phyloP scores from a whole-genome alignment of 1,140 invertebrate genomes.

The Lordiphosa mommai region DNA sequence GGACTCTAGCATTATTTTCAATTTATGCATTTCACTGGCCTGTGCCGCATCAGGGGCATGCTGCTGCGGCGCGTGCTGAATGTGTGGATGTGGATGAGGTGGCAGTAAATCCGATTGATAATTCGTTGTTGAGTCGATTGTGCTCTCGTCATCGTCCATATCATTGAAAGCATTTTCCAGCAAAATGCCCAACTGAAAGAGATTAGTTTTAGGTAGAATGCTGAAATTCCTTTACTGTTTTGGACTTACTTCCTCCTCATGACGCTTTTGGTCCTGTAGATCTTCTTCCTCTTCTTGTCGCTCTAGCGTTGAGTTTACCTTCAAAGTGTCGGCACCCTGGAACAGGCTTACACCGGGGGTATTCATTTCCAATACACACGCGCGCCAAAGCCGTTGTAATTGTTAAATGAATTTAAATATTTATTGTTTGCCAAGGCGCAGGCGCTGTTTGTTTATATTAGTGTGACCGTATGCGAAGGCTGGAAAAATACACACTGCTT shows the following conservation, averaged over 20 bases:
- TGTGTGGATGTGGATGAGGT: conserved; percentile 1
- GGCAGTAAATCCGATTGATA: conserved; percentile 50
- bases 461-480: no score
- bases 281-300: conserved; percentile 82
- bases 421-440: conserved; percentile 24
- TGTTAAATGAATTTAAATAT: conserved; percentile 33
- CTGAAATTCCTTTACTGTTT: conserved; percentile 3
- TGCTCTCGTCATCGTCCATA: conserved; percentile 82
- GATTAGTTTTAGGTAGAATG: not conserved
- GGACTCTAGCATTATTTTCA: conserved; percentile 63
- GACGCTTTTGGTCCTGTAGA: conserved; percentile 82
- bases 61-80: conserved; percentile 5
- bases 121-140: conserved; percentile 64
- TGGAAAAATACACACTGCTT: no score
- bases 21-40: conserved; percentile 44
- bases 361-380: conserved; percentile 63
- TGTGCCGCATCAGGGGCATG: conserved; percentile 7
- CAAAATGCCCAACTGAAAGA: conserved; percentile 80
- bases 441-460: conserved; percentile 8
- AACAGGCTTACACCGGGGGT: conserved; percentile 83
- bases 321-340: conserved; percentile 81
- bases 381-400: not conserved
- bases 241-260: conserved; percentile 81
- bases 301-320: conserved; percentile 82
- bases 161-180: conserved; percentile 83